phyloP scores from a whole-genome alignment of 1,140 invertebrate species.

The Lutraria rhynchaena region DNA sequence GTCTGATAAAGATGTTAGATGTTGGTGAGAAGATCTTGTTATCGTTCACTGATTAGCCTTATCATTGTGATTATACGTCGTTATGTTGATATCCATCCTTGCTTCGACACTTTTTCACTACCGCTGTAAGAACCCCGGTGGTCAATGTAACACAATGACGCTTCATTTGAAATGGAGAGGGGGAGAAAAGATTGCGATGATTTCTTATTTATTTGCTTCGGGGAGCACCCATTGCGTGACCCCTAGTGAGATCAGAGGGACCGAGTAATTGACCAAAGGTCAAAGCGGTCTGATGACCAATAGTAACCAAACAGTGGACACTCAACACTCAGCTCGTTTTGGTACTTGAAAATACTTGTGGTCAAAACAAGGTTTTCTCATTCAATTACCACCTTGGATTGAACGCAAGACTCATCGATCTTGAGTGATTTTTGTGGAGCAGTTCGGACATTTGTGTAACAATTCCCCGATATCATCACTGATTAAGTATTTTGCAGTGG shows the following conservation, averaged over 20 bases:
- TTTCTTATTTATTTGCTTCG: conserved; percentile 48
- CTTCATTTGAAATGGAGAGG: conserved; percentile 48
- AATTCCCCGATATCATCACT: not conserved
- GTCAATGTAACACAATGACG: conserved; percentile 36
- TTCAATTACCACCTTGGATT: conserved; percentile 34
- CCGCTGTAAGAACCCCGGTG: conserved; percentile 31
- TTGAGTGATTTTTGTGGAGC: not conserved
- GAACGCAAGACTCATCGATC: not conserved
- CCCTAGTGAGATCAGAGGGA: conserved; percentile 58
- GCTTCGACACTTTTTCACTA: conserved; percentile 47
- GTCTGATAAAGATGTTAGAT: conserved; percentile 54
- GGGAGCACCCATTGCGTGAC: conserved; percentile 16
- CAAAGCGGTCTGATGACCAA: conserved; percentile 53
- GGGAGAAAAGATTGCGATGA: conserved; percentile 22
- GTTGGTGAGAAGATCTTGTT: conserved; percentile 60
- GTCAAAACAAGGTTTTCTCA: conserved; percentile 46
- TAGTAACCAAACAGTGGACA: conserved; percentile 53
- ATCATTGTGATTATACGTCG: conserved; percentile 43
- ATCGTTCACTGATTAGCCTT: conserved; percentile 56
- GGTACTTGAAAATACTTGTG: conserved; percentile 54
- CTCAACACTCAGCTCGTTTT: conserved; percentile 8
- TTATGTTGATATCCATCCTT: conserved; percentile 39
- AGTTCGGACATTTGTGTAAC: no score
- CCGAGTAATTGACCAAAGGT: conserved; percentile 59
- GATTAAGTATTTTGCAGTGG: conserved; percentile 31